These are phyloP conservation scores for Macrostomum cliftonense DNA, from an alignment of 2,888 invertebrate species.

Conservation along the genomic window DNA sequence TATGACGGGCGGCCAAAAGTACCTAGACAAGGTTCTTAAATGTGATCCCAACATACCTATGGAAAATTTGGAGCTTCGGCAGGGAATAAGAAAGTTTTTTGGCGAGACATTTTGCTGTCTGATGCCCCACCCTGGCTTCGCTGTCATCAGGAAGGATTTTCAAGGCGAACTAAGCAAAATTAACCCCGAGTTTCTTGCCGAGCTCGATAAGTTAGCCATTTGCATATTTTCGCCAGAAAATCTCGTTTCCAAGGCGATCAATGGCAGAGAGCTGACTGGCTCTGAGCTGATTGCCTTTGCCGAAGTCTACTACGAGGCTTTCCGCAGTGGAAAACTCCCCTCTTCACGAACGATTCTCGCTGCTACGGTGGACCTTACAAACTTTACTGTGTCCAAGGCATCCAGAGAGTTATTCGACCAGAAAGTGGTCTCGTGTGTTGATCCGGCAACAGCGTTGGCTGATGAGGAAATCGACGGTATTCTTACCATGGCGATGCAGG, in stretches of 20 bases:
- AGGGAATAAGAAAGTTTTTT: constrained; percentile 89
- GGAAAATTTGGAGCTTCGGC: constrained; percentile 74
- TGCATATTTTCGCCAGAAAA: constrained; percentile 71
- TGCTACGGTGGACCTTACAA: too few relatives aligned
- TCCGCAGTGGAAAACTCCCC: too few relatives aligned
- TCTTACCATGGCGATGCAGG: too few relatives aligned
- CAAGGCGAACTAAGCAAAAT: constrained; percentile 82
- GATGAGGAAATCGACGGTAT: too few relatives aligned
- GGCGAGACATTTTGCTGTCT: constrained; percentile 82
- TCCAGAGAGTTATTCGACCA: too few relatives aligned
- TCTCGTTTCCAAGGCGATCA: constrained; percentile 81
- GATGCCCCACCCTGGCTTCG: constrained; percentile 94
- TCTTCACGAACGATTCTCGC: too few relatives aligned
- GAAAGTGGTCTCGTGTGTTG: too few relatives aligned
- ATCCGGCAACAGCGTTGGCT: too few relatives aligned
- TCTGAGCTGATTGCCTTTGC: constrained; percentile 84
- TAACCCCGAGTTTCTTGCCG: constrained; percentile 70
- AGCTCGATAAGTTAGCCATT: constrained; percentile 66
- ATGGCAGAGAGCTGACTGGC: constrained; percentile 75
- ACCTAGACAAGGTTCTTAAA: constrained; percentile 58
- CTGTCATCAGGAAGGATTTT: constrained; percentile 87
- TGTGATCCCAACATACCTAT: constrained; percentile 61
- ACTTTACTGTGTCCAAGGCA: too few relatives aligned
- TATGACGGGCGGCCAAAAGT: constrained; percentile 61
- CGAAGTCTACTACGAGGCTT: constrained; percentile 41